phyloP scores from a whole-genome alignment of 2,888 invertebrate genomes.

The Acronicta psi region DNA sequence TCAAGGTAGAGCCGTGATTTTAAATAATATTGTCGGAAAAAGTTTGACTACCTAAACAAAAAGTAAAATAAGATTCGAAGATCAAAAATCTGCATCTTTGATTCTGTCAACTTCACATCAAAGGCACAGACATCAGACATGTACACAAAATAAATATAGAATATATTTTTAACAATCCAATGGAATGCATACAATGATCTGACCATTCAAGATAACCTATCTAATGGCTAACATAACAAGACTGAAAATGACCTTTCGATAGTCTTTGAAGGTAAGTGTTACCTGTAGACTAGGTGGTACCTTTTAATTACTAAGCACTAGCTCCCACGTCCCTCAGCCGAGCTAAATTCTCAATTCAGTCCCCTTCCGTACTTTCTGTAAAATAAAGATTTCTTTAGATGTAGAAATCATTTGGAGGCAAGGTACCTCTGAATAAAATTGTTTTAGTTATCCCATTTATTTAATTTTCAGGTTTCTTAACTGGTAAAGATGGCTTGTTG shows the following conservation, averaged over 20 bases:
- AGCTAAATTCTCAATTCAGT: no score
- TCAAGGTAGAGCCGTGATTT: no score
- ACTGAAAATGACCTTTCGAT: constrained; percentile 51
- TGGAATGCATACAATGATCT: background rate
- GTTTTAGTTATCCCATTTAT: background rate
- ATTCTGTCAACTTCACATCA: constrained; percentile 29
- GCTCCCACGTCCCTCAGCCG: no score
- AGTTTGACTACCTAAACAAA: constrained; percentile 3
- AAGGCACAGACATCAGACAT: constrained; percentile 13
- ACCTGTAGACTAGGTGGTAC: no score
- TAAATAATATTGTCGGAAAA: constrained; percentile 10
- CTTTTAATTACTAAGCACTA: no score
- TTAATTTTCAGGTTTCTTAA: constrained; percentile 24
- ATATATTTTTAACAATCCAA: constrained; percentile 2
- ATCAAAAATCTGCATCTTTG: constrained; percentile 33
- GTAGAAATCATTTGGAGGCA: no score
- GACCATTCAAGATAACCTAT: background rate
- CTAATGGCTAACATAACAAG: constrained; percentile 45
- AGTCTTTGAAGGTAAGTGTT: constrained; percentile 22
- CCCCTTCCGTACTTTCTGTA: no score
- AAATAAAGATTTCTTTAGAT: no score
- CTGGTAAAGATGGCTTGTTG: constrained; percentile 56
- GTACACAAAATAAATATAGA: background rate
- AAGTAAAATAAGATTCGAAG: constrained; percentile 42
- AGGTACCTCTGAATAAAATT: no score